Conservation (phyloP, 2,113 vertebrate genomes). For the Progne subis region DNA sequence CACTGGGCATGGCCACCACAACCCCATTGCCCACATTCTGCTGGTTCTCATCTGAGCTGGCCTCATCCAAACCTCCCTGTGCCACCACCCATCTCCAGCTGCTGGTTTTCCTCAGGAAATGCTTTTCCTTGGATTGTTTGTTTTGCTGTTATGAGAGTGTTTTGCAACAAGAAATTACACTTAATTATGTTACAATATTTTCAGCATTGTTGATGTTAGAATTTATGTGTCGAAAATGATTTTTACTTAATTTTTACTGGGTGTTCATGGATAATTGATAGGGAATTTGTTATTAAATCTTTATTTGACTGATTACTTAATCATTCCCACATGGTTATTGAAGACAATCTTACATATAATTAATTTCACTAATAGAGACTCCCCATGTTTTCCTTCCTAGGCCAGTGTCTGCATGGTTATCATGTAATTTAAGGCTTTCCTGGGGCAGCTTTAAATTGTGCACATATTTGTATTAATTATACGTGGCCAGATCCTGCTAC, state of each 20-base stretch:
- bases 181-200: conserved; percentile 56
- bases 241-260: conserved; percentile 68
- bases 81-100: not conserved
- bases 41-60: not conserved
- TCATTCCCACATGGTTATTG: conserved; percentile 70
- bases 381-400: conserved; percentile 65
- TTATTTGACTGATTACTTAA: conserved; percentile 73
- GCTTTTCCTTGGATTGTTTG: not conserved
- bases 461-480: conserved; percentile 69
- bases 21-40: not conserved
- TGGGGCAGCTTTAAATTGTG: conserved; percentile 70
- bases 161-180: conserved; percentile 50
- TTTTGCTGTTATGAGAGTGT: conserved; percentile 38
- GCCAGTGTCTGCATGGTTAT: conserved; percentile 61
- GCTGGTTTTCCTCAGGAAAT: not conserved
- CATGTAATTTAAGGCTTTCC: conserved; percentile 68
- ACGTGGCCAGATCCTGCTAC: conserved; percentile 47
- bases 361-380: conserved; percentile 70
- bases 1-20: rapidly evolving
- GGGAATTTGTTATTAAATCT: conserved; percentile 69
- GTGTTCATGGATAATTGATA: conserved; percentile 67
- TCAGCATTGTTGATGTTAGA: conserved; percentile 34
- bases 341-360: conserved; percentile 72
- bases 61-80: not conserved
- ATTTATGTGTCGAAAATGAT: conserved; percentile 15